Evolutionary conservation across 2,797 vertebrate genomes (phyloP), one percentile per base, ranked within the genome.

Genomic region (Leptatherina wallacei): DNA sequence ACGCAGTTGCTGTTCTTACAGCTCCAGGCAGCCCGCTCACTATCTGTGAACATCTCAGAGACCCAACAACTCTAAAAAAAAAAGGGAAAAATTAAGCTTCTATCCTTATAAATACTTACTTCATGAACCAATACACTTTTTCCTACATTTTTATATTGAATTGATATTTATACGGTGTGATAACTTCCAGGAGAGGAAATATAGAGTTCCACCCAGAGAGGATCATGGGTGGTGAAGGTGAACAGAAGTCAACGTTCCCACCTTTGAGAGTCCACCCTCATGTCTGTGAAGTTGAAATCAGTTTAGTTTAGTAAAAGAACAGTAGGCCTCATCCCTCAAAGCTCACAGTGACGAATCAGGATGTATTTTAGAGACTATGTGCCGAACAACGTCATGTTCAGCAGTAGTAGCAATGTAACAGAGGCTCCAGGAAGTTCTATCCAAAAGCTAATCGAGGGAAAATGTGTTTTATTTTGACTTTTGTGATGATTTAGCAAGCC

Each of bases 101-200:
- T 87, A 57, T 62, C 76, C 55, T 65, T 76, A 84, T 71, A 79
- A 59, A 63, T 63, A 44, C 27, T 69, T 60, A 78, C 63, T 83
- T 73, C 82, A 61, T 78, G 73, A 82, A 49, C 60, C 60, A 30
- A 30, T 67, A 58, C 67, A 66, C 32, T 59, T 73, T 84, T 85
- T 84, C 81, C 82, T 75, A 83, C 38, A 18, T 88, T 92, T 66
- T 90, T 90, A 78, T 90, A 89, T 80, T 54, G 54, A 80, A 61
- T 63, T 33, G n/a, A 71, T 80, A 69, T 89, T 89, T 84, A 78
- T 86, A 88, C 61, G 62, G 62, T 79, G 78, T 35, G 38, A 71
- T 60, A 68, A 80, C 62, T 49, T 81, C 51, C 63, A 64, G 55
- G 69, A 52, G 22, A 20, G 55, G 32, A 80, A 61, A 65, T 65